Percentiles rank a stretch among this genome's conserved stretches.
Conservation (phyloP, 1,140 invertebrate genomes). For the Macrostomum lignano region DNA sequence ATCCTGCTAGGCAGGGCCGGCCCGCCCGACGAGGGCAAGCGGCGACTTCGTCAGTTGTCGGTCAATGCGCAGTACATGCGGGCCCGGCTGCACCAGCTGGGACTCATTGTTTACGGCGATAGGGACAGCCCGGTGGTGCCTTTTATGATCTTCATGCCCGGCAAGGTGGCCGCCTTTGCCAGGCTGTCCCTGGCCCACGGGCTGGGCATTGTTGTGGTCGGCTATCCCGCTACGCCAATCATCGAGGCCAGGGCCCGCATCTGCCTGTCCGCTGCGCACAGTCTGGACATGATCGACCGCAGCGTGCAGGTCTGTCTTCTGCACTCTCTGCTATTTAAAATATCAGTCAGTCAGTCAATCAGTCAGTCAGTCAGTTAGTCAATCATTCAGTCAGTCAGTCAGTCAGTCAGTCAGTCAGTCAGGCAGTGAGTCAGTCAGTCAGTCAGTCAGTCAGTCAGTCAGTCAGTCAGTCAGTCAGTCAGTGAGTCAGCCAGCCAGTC, state of each 20-base stretch:
- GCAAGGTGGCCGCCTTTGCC: conserved; percentile 53
- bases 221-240: conserved; percentile 86
- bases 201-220: conserved; percentile 73
- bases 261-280: conserved; percentile 77
- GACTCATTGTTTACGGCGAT: conserved; percentile 81
- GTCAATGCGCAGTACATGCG: conserved; percentile 70
- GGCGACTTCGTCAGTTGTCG: too few relatives aligned
- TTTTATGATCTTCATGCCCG: conserved; percentile 65
- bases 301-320: too few relatives aligned
- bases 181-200: conserved; percentile 47
- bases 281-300: conserved; percentile 75
- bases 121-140: conserved; percentile 84
- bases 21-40: too few relatives aligned
- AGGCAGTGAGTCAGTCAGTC: too few relatives aligned
- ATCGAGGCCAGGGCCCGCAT: conserved; percentile 71
- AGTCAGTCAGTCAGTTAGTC: too few relatives aligned
- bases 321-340: too few relatives aligned
- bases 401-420: too few relatives aligned
- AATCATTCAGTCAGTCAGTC: too few relatives aligned
- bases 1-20: conserved; percentile 62
- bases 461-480: too few relatives aligned
- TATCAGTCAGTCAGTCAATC: too few relatives aligned
- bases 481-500: too few relatives aligned
- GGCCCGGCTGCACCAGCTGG: conserved; percentile 50
- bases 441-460: too few relatives aligned